Conservation (phyloP, 2,888 invertebrate species). For the Meta bourneti region DNA sequence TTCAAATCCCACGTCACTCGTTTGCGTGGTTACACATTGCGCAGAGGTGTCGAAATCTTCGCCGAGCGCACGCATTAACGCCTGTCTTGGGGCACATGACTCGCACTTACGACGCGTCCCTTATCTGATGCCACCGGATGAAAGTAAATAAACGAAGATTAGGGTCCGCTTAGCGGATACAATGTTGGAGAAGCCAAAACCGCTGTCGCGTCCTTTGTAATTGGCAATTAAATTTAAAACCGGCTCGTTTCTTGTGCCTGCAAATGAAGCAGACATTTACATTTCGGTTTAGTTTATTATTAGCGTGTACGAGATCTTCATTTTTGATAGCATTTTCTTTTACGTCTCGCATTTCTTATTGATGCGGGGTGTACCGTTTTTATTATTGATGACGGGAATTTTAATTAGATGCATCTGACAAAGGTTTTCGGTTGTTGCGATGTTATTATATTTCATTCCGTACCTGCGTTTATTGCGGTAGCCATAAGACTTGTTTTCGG, state of each 20-base stretch:
- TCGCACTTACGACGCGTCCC: no score
- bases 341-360: no score
- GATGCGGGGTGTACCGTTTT: no score
- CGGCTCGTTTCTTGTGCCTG: not conserved
- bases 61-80: no score
- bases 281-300: not conserved
- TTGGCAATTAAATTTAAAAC: conserved; percentile 42
- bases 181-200: not conserved
- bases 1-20: no score
- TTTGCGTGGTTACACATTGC: no score
- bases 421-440: not conserved
- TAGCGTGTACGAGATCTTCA: not conserved
- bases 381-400: not conserved
- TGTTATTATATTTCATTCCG: no score
- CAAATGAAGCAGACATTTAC: not conserved
- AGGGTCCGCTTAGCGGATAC: not conserved
- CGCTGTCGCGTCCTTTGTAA: conserved; percentile 40
- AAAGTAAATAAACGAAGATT: not conserved
- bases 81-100: no score
- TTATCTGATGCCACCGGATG: no score
- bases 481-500: no score
- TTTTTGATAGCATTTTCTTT: not conserved
- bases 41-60: no score
- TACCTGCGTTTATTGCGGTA: no score
- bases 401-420: not conserved